Conservation (phyloP, 2,113 vertebrate species). For the Steatornis caripensis region DNA sequence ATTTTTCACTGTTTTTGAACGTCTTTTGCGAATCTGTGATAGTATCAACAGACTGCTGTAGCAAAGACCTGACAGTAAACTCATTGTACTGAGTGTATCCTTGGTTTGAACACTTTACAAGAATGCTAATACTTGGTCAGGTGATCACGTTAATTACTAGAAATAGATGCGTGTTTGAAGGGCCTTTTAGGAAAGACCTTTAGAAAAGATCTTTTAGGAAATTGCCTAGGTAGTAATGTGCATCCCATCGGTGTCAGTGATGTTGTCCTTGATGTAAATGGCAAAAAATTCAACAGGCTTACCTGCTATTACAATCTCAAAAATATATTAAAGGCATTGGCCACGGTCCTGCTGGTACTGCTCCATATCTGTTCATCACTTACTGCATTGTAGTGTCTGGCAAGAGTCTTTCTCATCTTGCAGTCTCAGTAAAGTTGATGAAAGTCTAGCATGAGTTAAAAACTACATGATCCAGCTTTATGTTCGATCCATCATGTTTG, state of each 20-base stretch:
- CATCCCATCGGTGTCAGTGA: not conserved
- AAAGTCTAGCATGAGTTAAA: not conserved
- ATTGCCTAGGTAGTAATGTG: not conserved
- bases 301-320: not conserved
- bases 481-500: not conserved
- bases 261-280: not conserved
- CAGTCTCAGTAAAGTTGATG: not conserved
- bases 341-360: fast-evolving
- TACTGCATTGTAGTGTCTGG: not conserved
- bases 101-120: not conserved
- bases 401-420: not conserved
- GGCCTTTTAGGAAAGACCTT: not conserved
- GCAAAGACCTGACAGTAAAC: not conserved
- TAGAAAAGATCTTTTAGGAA: not conserved
- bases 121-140: not conserved
- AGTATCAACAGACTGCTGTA: not conserved
- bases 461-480: not conserved
- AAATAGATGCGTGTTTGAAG: not conserved
- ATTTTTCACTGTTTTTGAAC: not conserved
- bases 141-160: not conserved
- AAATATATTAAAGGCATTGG: not conserved
- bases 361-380: not conserved
- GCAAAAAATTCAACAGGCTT: not conserved
- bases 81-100: not conserved
- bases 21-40: not conserved